Conservation (phyloP, 2,113 vertebrate genomes). For the Cairina moschata region DNA sequence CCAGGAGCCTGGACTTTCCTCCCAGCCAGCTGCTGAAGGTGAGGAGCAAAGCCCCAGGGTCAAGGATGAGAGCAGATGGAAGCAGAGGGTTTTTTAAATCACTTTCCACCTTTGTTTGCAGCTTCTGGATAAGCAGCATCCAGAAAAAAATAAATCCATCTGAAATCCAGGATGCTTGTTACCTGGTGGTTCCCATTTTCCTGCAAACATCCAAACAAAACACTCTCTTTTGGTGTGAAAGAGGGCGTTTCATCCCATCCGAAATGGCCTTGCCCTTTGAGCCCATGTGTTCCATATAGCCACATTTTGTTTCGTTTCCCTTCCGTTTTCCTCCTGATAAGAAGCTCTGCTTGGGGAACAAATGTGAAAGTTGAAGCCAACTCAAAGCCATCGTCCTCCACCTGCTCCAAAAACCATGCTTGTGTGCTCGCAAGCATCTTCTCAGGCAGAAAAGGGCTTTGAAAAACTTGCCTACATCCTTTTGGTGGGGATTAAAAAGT, state of each 20-base stretch:
- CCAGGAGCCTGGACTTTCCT: neutral
- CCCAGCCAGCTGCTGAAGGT: neutral
- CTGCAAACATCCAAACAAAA: neutral
- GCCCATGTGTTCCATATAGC: no score
- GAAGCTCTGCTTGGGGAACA: neutral
- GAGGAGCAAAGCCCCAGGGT: neutral
- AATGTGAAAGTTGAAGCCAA: neutral
- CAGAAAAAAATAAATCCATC: neutral
- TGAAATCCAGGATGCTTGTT: neutral
- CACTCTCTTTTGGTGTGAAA: neutral
- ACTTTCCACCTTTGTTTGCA: neutral
- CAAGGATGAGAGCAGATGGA: neutral
- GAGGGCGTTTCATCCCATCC: neutral
- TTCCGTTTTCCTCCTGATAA: neutral
- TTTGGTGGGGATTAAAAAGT: neutral
- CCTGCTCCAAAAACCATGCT: neutral
- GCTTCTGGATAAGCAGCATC: neutral
- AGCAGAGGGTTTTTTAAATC: neutral
- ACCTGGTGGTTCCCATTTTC: neutral
- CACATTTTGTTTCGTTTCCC: neutral
- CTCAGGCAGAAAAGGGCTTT: neutral
- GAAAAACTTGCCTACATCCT: neutral
- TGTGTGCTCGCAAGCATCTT: neutral
- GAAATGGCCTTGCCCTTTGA: neutral
- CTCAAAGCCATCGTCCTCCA: neutral